Percentiles rank a stretch among this genome's conserved stretches.
Conservation (phyloP, 2,888 invertebrate genomes). For the Sylvicola cinctus region DNA sequence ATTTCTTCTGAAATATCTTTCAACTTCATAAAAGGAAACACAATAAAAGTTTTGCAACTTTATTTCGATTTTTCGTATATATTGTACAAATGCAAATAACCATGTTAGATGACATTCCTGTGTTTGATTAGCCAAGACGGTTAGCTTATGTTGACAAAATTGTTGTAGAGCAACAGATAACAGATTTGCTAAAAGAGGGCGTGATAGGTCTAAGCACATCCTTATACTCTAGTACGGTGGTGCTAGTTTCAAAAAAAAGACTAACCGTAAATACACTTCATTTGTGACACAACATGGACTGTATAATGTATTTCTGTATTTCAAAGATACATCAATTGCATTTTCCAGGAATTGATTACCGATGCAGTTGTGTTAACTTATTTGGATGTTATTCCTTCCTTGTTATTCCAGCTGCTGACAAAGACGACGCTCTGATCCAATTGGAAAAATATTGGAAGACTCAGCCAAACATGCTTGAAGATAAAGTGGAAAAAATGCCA, state of each 20-base stretch:
- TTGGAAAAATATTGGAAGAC: too few species aligned
- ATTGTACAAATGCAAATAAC: background rate
- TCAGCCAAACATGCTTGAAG: too few species aligned
- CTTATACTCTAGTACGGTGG: too few species aligned
- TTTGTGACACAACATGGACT: conserved; percentile 4
- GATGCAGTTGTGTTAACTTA: conserved; percentile 3
- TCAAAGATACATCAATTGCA: conserved; percentile 2
- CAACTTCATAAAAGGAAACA: too few species aligned
- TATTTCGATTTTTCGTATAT: too few species aligned
- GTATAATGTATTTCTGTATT: conserved; percentile 6
- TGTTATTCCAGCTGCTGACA: conserved; percentile 4
- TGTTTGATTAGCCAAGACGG: background rate
- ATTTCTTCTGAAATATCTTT: too few species aligned
- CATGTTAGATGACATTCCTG: background rate
- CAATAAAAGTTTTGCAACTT: too few species aligned
- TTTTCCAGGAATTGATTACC: conserved; percentile 3
- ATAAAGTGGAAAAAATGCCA: conserved; percentile 4
- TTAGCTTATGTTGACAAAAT: background rate
- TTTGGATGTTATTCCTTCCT: conserved; percentile 7
- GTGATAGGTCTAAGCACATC: background rate
- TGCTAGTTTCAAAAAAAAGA: too few species aligned
- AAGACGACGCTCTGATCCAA: conserved; percentile 1
- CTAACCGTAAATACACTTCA: conserved; percentile 6
- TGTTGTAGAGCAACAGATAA: background rate
- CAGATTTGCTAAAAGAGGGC: background rate